phyloP scores from a whole-genome alignment of 2,888 invertebrate genomes.

The Saturnia pavonia region DNA sequence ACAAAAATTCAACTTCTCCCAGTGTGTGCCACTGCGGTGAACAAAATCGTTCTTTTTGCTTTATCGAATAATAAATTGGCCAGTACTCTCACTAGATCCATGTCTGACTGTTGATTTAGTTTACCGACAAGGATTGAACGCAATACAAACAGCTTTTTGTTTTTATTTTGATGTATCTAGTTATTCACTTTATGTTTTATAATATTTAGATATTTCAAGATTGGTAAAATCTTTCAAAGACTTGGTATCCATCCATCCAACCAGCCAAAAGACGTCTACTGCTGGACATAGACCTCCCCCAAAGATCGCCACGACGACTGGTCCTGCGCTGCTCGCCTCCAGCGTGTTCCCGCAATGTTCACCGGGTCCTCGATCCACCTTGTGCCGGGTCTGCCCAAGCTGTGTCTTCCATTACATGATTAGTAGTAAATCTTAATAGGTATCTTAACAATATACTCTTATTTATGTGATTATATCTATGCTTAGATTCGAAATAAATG shows the following conservation, averaged over 20 bases:
- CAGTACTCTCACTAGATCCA: constrained; percentile 14
- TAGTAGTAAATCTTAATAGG: too few species aligned
- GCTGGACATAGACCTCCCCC: too few species aligned
- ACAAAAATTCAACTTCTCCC: neutral
- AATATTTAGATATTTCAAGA: neutral
- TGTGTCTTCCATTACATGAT: too few species aligned
- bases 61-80: constrained; percentile 15
- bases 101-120: constrained; percentile 13
- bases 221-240: neutral
- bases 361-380: too few species aligned
- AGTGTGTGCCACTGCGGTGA: neutral
- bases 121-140: constrained; percentile 9
- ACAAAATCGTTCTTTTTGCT: constrained; percentile 14
- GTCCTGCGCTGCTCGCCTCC: too few species aligned
- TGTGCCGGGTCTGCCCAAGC: too few species aligned
- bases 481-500: neutral
- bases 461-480: neutral
- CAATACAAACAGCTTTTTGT: neutral
- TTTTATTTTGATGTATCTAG: constrained; percentile 1
- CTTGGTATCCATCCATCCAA: too few species aligned
- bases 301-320: too few species aligned
- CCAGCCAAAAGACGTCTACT: too few species aligned
- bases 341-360: too few species aligned
- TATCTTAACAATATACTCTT: neutral
- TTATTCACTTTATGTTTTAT: neutral